These are phyloP conservation scores for Tenthredo amoena DNA, from an alignment of 2,888 invertebrate genomes.

Conservation along the genomic window DNA sequence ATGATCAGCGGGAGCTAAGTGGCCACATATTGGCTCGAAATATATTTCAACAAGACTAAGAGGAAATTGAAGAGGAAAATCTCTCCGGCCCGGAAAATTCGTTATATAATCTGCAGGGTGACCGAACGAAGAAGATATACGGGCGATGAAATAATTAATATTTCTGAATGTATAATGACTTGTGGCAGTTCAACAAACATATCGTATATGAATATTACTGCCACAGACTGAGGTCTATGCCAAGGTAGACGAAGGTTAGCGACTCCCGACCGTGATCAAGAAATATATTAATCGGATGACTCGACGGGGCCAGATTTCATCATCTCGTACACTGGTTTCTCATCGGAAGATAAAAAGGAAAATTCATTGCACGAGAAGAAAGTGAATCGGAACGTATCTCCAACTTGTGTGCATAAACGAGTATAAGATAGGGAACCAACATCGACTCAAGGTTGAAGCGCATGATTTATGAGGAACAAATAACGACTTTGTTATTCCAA, in stretches of 20 bases:
- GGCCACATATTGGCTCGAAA: neutral
- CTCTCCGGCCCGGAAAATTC: neutral
- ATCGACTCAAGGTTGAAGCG: neutral
- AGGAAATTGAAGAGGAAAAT: neutral
- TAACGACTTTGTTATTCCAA: neutral
- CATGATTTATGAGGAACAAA: neutral
- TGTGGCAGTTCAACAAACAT: neutral
- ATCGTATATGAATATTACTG: neutral
- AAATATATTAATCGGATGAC: slow-evolving; percentile 1
- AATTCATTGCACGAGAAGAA: neutral
- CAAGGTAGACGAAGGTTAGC: neutral
- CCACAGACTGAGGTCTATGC: slow-evolving; percentile 28
- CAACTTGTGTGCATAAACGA: neutral
- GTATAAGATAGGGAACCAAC: neutral
- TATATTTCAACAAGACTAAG: neutral
- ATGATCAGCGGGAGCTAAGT: neutral
- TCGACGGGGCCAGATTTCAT: neutral
- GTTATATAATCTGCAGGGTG: neutral
- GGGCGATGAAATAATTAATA: neutral
- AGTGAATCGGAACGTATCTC: neutral
- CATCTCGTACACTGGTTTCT: neutral
- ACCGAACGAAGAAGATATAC: neutral
- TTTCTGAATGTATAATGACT: neutral
- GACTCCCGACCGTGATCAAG: neutral
- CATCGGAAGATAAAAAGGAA: neutral